Evolutionary conservation across 1,140 invertebrate species (phyloP).

Genomic region (Oryzaephilus surinamensis): DNA sequence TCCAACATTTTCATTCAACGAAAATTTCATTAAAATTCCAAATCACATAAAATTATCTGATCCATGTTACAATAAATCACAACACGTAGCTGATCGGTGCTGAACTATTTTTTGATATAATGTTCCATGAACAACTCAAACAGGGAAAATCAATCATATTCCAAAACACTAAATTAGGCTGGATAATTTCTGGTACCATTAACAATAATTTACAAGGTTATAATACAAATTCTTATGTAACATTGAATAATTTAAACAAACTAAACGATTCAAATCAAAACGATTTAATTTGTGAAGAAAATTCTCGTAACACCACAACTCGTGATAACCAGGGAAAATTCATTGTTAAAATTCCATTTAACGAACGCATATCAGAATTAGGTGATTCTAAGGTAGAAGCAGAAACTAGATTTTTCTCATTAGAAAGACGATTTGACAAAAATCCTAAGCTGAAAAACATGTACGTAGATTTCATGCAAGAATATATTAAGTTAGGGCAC

Average conservation of each 20-base stretch:
- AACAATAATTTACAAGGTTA: background rate
- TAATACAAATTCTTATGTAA: background rate
- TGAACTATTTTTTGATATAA: background rate
- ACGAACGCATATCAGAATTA: too few relatives aligned
- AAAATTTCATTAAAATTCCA: background rate
- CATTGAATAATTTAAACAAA: background rate
- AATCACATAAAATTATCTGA: background rate
- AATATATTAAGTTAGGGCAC: conserved; percentile 9
- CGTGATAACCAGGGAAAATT: too few relatives aligned
- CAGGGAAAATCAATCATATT: background rate
- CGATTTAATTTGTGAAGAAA: background rate
- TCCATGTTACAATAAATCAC: background rate
- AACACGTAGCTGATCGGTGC: background rate
- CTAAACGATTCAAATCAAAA: background rate
- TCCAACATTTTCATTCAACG: background rate
- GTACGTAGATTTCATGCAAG: conserved; percentile 9
- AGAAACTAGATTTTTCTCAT: background rate
- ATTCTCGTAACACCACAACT: background rate
- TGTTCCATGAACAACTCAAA: background rate
- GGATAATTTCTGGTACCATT: background rate
- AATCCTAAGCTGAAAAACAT: conserved; percentile 7
- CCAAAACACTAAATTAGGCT: background rate
- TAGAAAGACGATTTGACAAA: conserved; percentile 3
- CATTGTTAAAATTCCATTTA: too few relatives aligned
- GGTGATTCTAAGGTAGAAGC: background rate